Conservation (phyloP, 1,140 invertebrate genomes). For the Drosophila eugracilis region DNA sequence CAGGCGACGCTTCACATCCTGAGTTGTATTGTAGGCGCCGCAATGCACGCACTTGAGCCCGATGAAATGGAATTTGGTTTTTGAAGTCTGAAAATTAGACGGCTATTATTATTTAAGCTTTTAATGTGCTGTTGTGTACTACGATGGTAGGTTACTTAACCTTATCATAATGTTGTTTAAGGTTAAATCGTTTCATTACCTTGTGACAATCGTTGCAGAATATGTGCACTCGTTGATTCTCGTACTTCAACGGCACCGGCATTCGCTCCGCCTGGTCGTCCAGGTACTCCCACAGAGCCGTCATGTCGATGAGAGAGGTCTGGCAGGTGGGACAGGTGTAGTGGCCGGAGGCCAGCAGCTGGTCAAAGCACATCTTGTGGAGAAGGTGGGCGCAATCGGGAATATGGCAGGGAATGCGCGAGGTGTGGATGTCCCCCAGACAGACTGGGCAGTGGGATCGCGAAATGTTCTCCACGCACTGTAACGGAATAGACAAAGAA, state of each 20-base stretch:
- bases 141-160: no score
- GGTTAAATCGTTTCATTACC: no score
- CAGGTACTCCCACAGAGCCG: slow-evolving; percentile 91
- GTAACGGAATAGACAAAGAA: slow-evolving; percentile 30
- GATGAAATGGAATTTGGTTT: slow-evolving; percentile 93
- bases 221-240: slow-evolving; percentile 91
- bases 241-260: slow-evolving; percentile 93
- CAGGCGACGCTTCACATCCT: slow-evolving; percentile 84
- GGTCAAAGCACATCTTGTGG: slow-evolving; percentile 92
- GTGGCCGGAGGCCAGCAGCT: slow-evolving; percentile 89
- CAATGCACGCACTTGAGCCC: slow-evolving; percentile 93
- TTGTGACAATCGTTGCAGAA: slow-evolving; percentile 95
- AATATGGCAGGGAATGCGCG: slow-evolving; percentile 93
- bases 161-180: no score
- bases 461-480: slow-evolving; percentile 95
- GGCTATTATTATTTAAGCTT: no score
- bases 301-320: slow-evolving; percentile 94
- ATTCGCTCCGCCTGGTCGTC: slow-evolving; percentile 92
- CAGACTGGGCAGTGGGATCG: slow-evolving; percentile 94
- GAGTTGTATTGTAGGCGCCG: slow-evolving; percentile 94
- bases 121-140: no score
- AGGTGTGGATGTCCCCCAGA: slow-evolving; percentile 95
- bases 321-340: slow-evolving; percentile 95
- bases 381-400: slow-evolving; percentile 94
- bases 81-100: slow-evolving; percentile 92